Evolutionary conservation across 2,888 invertebrate species (phyloP).

Genomic region (Drosophila atripex): DNA sequence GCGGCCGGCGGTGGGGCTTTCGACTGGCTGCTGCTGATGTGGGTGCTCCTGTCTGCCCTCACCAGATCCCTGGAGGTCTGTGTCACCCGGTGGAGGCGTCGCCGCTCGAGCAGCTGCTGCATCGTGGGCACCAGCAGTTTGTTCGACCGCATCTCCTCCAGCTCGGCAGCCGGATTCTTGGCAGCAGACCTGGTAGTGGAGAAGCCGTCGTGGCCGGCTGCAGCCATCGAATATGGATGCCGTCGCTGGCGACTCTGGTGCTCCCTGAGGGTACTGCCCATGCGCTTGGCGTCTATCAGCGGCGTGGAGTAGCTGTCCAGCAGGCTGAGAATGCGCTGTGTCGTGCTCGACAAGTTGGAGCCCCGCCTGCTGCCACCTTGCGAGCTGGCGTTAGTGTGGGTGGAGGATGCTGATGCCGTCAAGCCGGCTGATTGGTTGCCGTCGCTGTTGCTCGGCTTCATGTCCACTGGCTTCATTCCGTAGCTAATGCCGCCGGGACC

Average conservation of each 20-base stretch:
- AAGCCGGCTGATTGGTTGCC: not conserved
- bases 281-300: conserved; percentile 90
- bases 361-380: not conserved
- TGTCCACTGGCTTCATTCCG: conserved; percentile 45
- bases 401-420: not conserved
- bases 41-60: conserved; percentile 24
- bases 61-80: conserved; percentile 56
- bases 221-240: conserved; percentile 70
- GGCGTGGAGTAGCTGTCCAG: conserved; percentile 93
- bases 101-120: conserved; percentile 86
- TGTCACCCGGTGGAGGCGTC: conserved; percentile 86
- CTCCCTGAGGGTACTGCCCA: conserved; percentile 85
- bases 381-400: not conserved
- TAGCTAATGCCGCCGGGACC: conserved; percentile 22
- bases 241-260: conserved; percentile 45
- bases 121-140: conserved; percentile 87
- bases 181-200: conserved; percentile 43
- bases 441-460: conserved; percentile 26
- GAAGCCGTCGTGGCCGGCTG: not conserved
- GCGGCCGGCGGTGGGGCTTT: not conserved
- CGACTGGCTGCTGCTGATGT: not conserved
- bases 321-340: conserved; percentile 90
- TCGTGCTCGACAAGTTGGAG: conserved; percentile 85
- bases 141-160: conserved; percentile 38
- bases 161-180: not conserved